Evolutionary conservation across 2,113 vertebrate species (phyloP), one percentile per base, ranked within the genome.

Genomic region (Panthera leo): DNA sequence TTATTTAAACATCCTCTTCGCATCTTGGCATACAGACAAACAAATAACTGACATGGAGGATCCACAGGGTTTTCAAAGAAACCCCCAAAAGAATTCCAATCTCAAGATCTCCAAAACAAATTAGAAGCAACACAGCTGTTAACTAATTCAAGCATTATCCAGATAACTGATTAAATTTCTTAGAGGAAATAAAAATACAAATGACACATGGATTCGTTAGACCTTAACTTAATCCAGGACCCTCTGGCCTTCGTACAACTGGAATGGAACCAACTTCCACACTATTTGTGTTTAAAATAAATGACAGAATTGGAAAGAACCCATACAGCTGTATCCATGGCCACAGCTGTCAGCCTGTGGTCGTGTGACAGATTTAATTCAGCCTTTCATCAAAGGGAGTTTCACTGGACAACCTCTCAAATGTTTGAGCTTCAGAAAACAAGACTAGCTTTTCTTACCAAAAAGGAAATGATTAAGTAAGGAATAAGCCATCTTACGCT

Each of bases 381-480:
- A 96, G 45, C 42, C 78, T 98, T 94, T 97, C 91, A 93, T 97
- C 78, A 96, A 90, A 84, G 84, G 68, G 75, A 92, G 80, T 67
- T 91, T 51, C 82, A 95, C 25, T 68, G 82, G 65, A 92, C 75
- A 89, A 83, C 10, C 36, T 85, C 96, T 85, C 75, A 94, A 83
- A 78, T 63, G 58, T 63, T 45, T 58, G 76, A 65, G 87, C 82
- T 95, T 58, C 71, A 92, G 87, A 89, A 96, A 91, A 73, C 58
- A 94, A 95, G 85, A 76, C 25, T 1, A 58, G 42, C 68, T 91
- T 91, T 94, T 94, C 85, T 92, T 86, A 95, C 58, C 39, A 18
- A 68, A 95, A 94, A 94, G 96, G 89, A 98, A 98, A 95, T 68
- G 79, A 94, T 94, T 96, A 85, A 96, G 96, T 70, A 83, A 94